Conservation (phyloP, 2,888 invertebrate genomes). For the Eucriotettix oculatus region DNA sequence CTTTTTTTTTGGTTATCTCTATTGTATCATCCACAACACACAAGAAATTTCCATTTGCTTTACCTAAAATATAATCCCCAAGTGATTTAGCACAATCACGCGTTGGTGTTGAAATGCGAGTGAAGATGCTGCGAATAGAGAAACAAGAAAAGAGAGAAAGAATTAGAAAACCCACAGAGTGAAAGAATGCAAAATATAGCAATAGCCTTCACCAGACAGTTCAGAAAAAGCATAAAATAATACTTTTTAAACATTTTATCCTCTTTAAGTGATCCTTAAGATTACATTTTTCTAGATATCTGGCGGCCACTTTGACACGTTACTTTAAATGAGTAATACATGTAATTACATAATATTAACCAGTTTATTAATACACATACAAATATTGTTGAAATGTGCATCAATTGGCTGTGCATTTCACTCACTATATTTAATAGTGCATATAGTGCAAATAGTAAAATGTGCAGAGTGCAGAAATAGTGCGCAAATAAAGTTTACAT, state of each 20-base stretch:
- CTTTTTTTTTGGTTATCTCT: neutral
- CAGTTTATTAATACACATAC: too few relatives aligned
- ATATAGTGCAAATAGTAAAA: neutral
- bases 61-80: too few relatives aligned
- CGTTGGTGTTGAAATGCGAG: slow-evolving; percentile 8
- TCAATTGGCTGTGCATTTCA: neutral
- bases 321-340: too few relatives aligned
- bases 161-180: slow-evolving; percentile 1
- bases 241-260: neutral
- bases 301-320: too few relatives aligned
- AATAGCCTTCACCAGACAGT: neutral
- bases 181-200: neutral
- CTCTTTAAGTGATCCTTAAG: too few relatives aligned
- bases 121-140: slow-evolving; percentile 11
- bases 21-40: neutral
- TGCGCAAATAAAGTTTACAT: too few relatives aligned
- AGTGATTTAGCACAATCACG: slow-evolving; percentile 8
- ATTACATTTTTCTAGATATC: too few relatives aligned
- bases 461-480: too few relatives aligned
- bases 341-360: too few relatives aligned
- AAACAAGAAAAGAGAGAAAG: slow-evolving; percentile 4
- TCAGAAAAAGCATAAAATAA: neutral
- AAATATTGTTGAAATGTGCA: neutral
- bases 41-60: too few relatives aligned
- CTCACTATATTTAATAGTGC: neutral